Conservation (phyloP, 2,797 vertebrate species). For the Pipistrellus pygmaeus region DNA sequence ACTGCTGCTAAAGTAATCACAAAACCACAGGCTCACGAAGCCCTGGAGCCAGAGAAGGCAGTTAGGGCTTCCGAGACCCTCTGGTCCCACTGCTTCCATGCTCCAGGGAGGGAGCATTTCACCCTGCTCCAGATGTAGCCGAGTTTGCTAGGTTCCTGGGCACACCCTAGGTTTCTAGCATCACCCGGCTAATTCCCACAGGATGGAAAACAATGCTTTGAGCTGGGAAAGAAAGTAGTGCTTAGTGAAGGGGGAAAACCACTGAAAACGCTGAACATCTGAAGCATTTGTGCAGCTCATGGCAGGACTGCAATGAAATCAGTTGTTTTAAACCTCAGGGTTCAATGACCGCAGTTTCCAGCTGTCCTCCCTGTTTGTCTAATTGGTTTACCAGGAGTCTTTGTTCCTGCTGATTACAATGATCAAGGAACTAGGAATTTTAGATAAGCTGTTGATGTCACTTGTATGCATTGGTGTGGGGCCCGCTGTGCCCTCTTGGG, state of each 20-base stretch:
- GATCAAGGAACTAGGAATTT: neutral
- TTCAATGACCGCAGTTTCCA: neutral
- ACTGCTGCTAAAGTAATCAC: constrained; percentile 73
- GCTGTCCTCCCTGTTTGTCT: neutral
- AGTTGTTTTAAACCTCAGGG: constrained; percentile 47
- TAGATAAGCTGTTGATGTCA: neutral
- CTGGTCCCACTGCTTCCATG: neutral
- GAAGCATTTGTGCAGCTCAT: neutral
- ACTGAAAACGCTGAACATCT: neutral
- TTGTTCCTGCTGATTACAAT: neutral
- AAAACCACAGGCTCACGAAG: constrained; percentile 33
- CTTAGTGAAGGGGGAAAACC: neutral
- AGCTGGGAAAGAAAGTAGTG: neutral
- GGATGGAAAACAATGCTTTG: neutral
- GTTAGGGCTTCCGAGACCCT: constrained; percentile 4
- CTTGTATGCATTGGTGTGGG: neutral
- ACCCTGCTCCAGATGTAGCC: neutral
- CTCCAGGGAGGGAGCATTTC: neutral
- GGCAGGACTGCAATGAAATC: neutral
- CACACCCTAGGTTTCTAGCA: neutral
- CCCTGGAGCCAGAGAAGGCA: neutral
- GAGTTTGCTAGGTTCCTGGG: neutral
- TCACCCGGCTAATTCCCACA: constrained; percentile 6
- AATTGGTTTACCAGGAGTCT: neutral
- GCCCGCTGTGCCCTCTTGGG: neutral